Conservation (phyloP, 2,797 vertebrate species). For the Gymnopithys bicolor region DNA sequence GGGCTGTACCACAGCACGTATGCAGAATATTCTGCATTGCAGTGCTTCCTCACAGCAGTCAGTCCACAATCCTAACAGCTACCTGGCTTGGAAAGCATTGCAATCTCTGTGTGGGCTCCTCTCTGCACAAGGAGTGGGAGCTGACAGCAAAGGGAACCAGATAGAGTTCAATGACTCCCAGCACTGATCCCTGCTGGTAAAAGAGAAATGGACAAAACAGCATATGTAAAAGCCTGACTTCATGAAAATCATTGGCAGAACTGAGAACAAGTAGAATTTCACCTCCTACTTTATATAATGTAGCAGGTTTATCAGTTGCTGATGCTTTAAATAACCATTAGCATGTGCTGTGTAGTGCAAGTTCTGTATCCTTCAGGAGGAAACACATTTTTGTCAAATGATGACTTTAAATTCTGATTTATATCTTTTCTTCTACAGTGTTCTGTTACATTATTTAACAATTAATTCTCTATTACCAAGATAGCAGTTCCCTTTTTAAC, state of each 20-base stretch:
- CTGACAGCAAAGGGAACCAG: not conserved
- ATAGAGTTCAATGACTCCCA: not conserved
- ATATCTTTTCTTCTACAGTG: not conserved
- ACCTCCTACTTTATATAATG: not conserved
- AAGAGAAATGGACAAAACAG: not conserved
- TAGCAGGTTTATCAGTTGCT: not conserved
- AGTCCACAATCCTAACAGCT: not conserved
- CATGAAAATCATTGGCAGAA: not conserved
- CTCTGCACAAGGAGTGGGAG: not conserved
- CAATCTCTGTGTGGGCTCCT: not conserved
- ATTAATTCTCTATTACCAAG: not conserved
- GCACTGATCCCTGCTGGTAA: not conserved
- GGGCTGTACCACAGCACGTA: accelerated
- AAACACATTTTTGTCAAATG: not conserved
- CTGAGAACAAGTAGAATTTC: not conserved
- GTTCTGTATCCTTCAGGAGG: not conserved
- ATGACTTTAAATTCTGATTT: not conserved
- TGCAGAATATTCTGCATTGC: not conserved
- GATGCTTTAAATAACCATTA: not conserved
- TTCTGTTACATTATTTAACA: not conserved
- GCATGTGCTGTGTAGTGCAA: not conserved
- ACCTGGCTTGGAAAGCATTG: not conserved
- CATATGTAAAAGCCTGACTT: not conserved
- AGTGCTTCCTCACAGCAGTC: not conserved
- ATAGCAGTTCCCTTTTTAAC: not conserved